Percentiles rank a stretch among this genome's conserved stretches.
Evolutionary conservation across 2,797 vertebrate genomes (phyloP).

Genomic region (Coreius guichenoti): DNA sequence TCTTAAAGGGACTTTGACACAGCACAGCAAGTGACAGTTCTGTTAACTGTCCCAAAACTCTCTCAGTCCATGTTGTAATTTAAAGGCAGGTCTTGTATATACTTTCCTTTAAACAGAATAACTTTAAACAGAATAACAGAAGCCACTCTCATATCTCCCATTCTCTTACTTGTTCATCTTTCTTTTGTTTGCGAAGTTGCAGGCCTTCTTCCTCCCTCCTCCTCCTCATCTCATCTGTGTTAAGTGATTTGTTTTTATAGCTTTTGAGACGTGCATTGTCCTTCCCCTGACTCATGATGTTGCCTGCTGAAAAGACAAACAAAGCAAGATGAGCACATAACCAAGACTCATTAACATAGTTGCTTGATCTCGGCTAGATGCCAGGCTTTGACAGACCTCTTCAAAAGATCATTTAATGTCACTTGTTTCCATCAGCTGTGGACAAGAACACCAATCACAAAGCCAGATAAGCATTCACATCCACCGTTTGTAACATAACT

Average conservation of each 20-base stretch:
- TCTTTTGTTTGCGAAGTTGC: constrained; percentile 96
- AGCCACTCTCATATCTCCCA: background rate
- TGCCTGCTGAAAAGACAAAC: constrained; percentile 40
- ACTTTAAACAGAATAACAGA: background rate
- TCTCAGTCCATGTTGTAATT: background rate
- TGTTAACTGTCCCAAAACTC: background rate
- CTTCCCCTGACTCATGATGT: constrained; percentile 93
- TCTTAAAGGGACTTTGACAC: too few species aligned
- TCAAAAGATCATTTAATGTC: background rate
- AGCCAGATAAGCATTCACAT: background rate
- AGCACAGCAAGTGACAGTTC: background rate
- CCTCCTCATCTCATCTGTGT: constrained; percentile 96
- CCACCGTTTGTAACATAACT: background rate
- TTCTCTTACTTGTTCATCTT: constrained; percentile 90
- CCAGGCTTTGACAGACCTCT: background rate
- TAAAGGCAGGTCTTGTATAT: background rate
- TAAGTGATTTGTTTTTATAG: constrained; percentile 99
- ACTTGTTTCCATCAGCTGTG: constrained; percentile 5
- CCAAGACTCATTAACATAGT: constrained; percentile 6
- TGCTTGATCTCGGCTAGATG: background rate
- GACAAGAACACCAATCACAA: background rate
- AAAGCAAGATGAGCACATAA: background rate
- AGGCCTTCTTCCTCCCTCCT: constrained; percentile 97
- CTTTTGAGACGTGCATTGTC: constrained; percentile 97
- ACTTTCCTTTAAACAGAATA: background rate